phyloP scores from a whole-genome alignment of 1,140 invertebrate genomes.

The Grapholita molesta region DNA sequence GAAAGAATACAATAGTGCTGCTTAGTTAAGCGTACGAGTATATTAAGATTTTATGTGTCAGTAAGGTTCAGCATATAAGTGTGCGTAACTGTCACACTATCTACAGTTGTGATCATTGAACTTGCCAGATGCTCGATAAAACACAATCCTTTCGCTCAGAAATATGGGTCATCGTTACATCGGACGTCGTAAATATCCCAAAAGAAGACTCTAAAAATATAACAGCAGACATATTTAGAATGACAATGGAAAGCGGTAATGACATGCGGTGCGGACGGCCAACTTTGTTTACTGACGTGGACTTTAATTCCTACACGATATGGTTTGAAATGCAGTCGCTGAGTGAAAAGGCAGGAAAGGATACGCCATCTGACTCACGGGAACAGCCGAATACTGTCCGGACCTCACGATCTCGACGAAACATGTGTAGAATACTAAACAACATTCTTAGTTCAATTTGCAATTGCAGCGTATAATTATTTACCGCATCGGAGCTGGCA shows the following conservation, averaged over 20 bases:
- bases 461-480: constrained; percentile 1
- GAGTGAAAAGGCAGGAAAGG: constrained; percentile 26
- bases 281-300: neutral
- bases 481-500: neutral
- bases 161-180: constrained; percentile 40
- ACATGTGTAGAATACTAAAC: constrained; percentile 32
- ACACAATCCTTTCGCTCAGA: constrained; percentile 15
- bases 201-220: constrained; percentile 42
- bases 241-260: constrained; percentile 41
- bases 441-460: neutral
- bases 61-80: neutral
- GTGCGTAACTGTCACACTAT: neutral
- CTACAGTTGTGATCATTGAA: neutral
- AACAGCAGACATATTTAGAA: constrained; percentile 38
- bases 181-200: constrained; percentile 28
- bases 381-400: constrained; percentile 50
- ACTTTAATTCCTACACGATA: constrained; percentile 14
- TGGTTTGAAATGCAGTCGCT: constrained; percentile 19
- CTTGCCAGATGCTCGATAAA: constrained; percentile 14
- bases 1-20: too few relatives aligned
- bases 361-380: constrained; percentile 50
- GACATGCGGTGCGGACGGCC: constrained; percentile 11
- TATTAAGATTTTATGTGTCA: neutral
- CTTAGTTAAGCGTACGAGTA: too few relatives aligned
- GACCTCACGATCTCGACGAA: constrained; percentile 32